Base-by-base conservation (phyloP, 2,113 vertebrate genomes). In the Lagopus leucura region DNA sequence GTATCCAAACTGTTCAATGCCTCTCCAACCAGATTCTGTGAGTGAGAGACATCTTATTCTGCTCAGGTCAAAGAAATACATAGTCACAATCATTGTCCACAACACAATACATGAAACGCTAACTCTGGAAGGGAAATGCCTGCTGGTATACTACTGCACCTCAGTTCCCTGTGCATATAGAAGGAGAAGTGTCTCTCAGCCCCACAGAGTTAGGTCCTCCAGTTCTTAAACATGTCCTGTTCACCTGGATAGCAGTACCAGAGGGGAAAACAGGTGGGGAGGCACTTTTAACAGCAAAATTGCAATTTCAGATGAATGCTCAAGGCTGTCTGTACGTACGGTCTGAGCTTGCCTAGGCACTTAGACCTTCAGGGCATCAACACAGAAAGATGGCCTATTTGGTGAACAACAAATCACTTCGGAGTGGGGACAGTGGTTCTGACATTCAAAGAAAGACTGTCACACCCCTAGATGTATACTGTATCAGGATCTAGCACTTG, bases 381-480 rank as follows among this genome's bases (percentile, higher is more conserved):
- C 61, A 58, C 20, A 69, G 74, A 55, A 19, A 79, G 34, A 38
- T 25, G 63, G 30, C 20, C 50, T 17, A 45, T 36, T 0, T 60
- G 67, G 18, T 50, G 50, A 88, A 71, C 10, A 66, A 8, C 79
- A 61, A 48, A 22, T 12, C 7, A 14, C 38, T 21, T 72, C 25
- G 38, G 70, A 14, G 84, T 57, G 70, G 66, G 16, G 40, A 55
- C 50, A 50, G 45, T 12, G 14, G 63, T 48, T 47, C 47, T 48
- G 22, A 45, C 1, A 0, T 32, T 66, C 70, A 52, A 57, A 81
- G 42, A 32, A 12, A 38, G 57, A 38, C 28, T 1, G 0, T 21
- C 45, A 42, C 0, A 3, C 2, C 27, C 5, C 20, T n/a, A 66
- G 8, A 52, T n/a, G 38, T 14, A 50, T 0, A 1, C 45, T 32